These are phyloP conservation scores for Lordiphosa mommai DNA, from an alignment of 1,140 invertebrate genomes.

Conservation along the genomic window DNA sequence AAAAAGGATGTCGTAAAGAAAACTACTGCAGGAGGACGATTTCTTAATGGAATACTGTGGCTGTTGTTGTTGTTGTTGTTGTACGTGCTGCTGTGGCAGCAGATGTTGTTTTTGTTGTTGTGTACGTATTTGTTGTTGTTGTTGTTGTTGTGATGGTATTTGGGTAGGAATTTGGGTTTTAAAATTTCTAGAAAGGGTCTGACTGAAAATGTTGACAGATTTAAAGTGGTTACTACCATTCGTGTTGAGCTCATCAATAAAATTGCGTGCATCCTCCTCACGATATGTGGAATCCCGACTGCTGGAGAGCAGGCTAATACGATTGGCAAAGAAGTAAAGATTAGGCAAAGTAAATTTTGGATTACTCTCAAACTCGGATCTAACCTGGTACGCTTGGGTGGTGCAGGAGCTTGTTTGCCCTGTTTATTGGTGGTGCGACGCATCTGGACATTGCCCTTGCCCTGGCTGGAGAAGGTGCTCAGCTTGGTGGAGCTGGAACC, in stretches of 20 bases:
- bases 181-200: constrained; percentile 74
- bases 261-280: constrained; percentile 66
- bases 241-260: constrained; percentile 51
- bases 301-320: constrained; percentile 87
- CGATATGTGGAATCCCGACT: constrained; percentile 81
- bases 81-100: constrained; percentile 36
- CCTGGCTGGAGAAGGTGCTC: constrained; percentile 84
- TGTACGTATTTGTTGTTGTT: constrained; percentile 54
- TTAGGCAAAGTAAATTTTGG: neutral
- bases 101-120: constrained; percentile 43
- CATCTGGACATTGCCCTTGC: constrained; percentile 88
- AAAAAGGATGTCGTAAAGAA: constrained; percentile 79
- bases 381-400: constrained; percentile 95
- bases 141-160: constrained; percentile 63
- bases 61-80: constrained; percentile 39
- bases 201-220: constrained; percentile 57
- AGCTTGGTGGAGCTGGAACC: constrained; percentile 83
- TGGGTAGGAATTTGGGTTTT: constrained; percentile 74
- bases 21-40: constrained; percentile 80
- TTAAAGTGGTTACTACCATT: constrained; percentile 68
- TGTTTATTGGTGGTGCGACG: constrained; percentile 91
- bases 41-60: constrained; percentile 78
- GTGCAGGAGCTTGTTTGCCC: constrained; percentile 95
- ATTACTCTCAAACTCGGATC: neutral
- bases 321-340: neutral